Percentiles rank a stretch among this genome's conserved stretches.
Conservation (phyloP, 2,113 vertebrate species). For the Paradisaea rubra region DNA sequence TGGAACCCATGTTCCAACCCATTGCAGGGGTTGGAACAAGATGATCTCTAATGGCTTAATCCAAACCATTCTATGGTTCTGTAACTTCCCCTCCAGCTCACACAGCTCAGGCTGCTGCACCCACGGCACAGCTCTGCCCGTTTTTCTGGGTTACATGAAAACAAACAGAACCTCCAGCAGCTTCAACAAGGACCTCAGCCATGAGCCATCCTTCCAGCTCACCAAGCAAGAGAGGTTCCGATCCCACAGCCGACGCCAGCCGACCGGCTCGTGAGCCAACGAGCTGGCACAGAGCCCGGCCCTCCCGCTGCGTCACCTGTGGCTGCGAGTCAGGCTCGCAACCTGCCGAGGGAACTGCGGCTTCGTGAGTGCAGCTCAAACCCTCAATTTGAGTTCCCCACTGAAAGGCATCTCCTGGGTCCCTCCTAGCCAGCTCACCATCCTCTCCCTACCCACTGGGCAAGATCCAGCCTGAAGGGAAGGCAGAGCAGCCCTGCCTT, state of each 20-base stretch:
- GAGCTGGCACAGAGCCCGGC: neutral
- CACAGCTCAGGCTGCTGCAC: neutral
- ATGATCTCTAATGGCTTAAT: neutral
- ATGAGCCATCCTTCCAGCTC: neutral
- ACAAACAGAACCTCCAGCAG: neutral
- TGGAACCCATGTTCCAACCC: neutral
- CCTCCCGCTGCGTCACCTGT: neutral
- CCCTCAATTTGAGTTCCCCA: neutral
- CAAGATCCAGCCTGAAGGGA: neutral
- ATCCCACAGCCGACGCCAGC: neutral
- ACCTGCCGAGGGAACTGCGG: neutral
- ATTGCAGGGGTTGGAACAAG: neutral
- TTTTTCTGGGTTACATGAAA: neutral
- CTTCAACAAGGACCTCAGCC: neutral
- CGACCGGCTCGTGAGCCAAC: accelerated
- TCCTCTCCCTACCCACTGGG: neutral
- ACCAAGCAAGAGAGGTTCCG: neutral
- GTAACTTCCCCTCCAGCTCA: neutral
- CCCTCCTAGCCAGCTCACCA: neutral
- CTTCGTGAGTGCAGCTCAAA: accelerated
- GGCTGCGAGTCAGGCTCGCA: neutral
- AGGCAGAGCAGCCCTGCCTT: neutral
- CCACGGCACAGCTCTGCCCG: neutral
- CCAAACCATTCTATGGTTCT: neutral
- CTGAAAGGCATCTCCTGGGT: neutral